Conservation (phyloP, 2,797 vertebrate genomes). For the Ptychobarbus kaznakovi region DNA sequence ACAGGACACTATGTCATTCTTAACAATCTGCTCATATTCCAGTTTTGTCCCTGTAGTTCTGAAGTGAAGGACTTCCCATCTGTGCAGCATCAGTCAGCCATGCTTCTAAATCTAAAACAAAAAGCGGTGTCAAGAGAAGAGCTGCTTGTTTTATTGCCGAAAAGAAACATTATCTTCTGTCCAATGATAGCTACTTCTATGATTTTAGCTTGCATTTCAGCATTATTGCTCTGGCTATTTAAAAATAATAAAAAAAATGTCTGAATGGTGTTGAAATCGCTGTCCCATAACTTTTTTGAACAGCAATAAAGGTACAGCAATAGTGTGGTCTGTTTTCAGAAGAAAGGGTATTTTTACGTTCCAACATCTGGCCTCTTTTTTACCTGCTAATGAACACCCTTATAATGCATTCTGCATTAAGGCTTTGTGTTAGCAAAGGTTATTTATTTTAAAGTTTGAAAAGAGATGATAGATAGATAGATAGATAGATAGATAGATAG, state of each 20-base stretch:
- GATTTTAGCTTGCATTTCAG: too few species aligned
- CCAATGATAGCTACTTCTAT: neutral
- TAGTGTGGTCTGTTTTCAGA: too few species aligned
- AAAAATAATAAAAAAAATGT: too few species aligned
- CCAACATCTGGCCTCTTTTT: neutral
- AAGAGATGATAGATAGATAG: too few species aligned
- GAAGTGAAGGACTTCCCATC: neutral
- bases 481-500: too few species aligned
- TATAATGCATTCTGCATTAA: too few species aligned
- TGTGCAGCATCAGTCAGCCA: neutral
- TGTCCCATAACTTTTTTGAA: neutral
- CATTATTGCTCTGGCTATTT: neutral
- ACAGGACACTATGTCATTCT: neutral
- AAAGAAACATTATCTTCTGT: neutral
- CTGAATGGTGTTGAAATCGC: neutral
- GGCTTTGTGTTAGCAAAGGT: too few species aligned
- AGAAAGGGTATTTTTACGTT: neutral
- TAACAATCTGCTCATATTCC: neutral
- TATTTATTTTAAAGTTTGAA: too few species aligned
- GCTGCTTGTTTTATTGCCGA: constrained; percentile 1
- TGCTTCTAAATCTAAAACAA: neutral
- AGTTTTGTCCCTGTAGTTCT: neutral
- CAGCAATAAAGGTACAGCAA: neutral
- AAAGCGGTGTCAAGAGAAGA: neutral
- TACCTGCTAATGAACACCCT: neutral